Evolutionary conservation across 2,113 vertebrate genomes (phyloP), one percentile per base, ranked within the genome.

Genomic region (Coreoperca whiteheadi): DNA sequence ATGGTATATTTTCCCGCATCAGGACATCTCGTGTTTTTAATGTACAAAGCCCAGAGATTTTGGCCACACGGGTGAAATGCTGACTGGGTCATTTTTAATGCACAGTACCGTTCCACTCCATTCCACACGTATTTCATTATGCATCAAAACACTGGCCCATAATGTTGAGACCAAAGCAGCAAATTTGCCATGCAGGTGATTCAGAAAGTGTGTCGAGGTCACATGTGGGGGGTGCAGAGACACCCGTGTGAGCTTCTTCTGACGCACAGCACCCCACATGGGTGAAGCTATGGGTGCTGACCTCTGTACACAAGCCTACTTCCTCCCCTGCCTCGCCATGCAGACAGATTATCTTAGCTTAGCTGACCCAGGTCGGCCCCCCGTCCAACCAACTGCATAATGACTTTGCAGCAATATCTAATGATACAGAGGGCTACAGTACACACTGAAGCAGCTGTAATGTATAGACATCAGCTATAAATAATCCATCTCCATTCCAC

Each of bases 301-400:
- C 88, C 88, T 85, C 65, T 70, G 86, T 43, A 73, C 54, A 63
- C 8, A 5, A 8, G 53, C 79, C 77, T 8, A 8, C 34, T 20
- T 73, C 56, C 37, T 23, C 39, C 16, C 34, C 48, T 75, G 43
- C 37, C 37, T 59, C 43, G n/a, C 68, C 79, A 72, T 51, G 67
- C 60, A 75, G 37, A 43, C 57, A 41, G 86, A 91, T 91, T 79
- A 87, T 65, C 57, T 86, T 43, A 77, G 79, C 20, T 87, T 65
- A 79, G 64, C 65, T 37, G 74, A 64, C 77, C 73, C 57, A 53
- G 39, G 63, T 63, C 37, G 3, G 32, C 59, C 64, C 77, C 70
- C 25, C 12, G 34, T 71, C 50, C 30, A 53, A 54, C 41, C 51
- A 74, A 43, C 77, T 30, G 77, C 72, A 74, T 84, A 81, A 78